Conservation (phyloP, 2,797 vertebrate genomes). For the Heteromormyrus szaboi region DNA sequence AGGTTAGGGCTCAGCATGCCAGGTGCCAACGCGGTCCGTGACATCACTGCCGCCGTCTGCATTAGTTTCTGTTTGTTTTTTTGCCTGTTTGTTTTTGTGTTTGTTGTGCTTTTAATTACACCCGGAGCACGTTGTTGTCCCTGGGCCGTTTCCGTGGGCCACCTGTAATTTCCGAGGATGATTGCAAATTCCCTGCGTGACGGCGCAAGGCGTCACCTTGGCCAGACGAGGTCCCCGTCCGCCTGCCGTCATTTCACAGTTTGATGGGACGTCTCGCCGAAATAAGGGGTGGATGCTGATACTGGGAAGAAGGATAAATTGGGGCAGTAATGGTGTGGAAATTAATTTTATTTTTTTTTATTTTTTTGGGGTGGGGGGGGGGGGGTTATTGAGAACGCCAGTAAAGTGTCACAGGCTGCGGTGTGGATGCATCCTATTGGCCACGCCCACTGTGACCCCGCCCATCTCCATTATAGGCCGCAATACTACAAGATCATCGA, state of each 20-base stretch:
- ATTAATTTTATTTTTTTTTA: background rate
- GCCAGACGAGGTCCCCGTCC: slow-evolving; percentile 46
- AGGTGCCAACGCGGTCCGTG: slow-evolving; percentile 39
- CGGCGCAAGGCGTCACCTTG: slow-evolving; percentile 59
- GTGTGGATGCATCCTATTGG: background rate
- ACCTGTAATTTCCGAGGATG: slow-evolving; percentile 66
- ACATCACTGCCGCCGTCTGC: slow-evolving; percentile 36
- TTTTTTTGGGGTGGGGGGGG: background rate
- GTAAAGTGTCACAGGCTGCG: background rate
- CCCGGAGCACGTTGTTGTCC: slow-evolving; percentile 66
- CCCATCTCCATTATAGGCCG: slow-evolving; percentile 63
- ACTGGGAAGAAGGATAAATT: background rate
- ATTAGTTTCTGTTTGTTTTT: background rate
- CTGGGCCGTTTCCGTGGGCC: slow-evolving; percentile 50
- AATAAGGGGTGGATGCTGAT: background rate
- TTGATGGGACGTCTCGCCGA: background rate
- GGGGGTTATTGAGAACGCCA: background rate
- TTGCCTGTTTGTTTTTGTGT: slow-evolving; percentile 46
- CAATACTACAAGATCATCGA: slow-evolving; percentile 98
- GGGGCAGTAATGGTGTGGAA: background rate
- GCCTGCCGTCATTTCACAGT: background rate
- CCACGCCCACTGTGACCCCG: slow-evolving; percentile 5
- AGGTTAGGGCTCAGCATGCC: slow-evolving; percentile 60
- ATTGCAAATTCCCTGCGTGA: slow-evolving; percentile 62
- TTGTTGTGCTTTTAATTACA: slow-evolving; percentile 67